Conservation (phyloP, 2,113 vertebrate species). For the Azemiops feae region DNA sequence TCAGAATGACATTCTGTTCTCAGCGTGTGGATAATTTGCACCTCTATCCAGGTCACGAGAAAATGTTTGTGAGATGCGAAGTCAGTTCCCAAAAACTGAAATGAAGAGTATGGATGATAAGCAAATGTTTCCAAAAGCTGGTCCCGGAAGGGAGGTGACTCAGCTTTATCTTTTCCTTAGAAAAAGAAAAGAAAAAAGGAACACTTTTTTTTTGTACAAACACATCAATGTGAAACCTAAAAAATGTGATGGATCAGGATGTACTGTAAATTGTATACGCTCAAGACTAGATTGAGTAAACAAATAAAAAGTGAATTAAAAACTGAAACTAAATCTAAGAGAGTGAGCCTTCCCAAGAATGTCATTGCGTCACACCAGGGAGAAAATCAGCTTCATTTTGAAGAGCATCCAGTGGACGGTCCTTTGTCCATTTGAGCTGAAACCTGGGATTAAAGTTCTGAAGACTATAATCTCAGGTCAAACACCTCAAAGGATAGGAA, state of each 20-base stretch:
- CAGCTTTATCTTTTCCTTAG: too few relatives aligned
- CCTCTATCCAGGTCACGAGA: slow-evolving; percentile 76
- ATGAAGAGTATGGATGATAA: slow-evolving; percentile 48
- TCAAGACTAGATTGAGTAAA: background rate
- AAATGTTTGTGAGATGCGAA: slow-evolving; percentile 84
- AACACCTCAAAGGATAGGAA: background rate
- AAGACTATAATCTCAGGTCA: background rate
- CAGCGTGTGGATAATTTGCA: slow-evolving; percentile 70
- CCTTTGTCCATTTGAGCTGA: background rate
- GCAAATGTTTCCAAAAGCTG: background rate
- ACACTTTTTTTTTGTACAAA: background rate
- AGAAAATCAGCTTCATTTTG: background rate
- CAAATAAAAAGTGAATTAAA: background rate
- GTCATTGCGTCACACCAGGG: background rate
- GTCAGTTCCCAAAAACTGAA: slow-evolving; percentile 44
- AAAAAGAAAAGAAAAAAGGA: background rate
- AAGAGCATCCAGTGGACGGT: background rate
- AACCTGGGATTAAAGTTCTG: background rate
- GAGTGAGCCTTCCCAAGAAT: background rate
- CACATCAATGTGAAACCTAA: background rate
- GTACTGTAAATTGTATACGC: background rate
- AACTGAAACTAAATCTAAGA: background rate
- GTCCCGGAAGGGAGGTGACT: background rate
- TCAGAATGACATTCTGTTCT: slow-evolving; percentile 82
- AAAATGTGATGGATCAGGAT: background rate